These are phyloP conservation scores for Trichopoda pennipes DNA, from an alignment of 2,888 invertebrate species.

Conservation along the genomic window DNA sequence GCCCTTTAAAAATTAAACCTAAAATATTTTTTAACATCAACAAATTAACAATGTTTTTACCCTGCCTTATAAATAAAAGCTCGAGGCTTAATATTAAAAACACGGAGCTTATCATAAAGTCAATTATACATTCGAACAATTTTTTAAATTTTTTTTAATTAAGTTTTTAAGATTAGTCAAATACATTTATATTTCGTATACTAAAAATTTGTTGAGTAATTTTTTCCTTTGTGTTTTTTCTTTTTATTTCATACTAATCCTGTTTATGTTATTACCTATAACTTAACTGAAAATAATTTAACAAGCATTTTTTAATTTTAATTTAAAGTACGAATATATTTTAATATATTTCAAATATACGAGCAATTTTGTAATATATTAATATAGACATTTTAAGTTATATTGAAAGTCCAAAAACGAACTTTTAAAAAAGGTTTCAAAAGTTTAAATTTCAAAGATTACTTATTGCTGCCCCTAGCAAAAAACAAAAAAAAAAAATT, in stretches of 20 bases:
- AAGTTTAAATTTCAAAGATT: constrained; percentile 20
- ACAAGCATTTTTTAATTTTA: constrained; percentile 2
- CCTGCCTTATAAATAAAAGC: no score
- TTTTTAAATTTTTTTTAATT: neutral
- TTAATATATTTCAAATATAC: constrained; percentile 1
- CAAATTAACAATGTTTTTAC: no score
- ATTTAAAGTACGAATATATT: constrained; percentile 2
- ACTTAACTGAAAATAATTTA: neutral
- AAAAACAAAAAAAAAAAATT: no score
- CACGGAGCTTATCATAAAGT: no score
- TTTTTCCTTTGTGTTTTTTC: neutral
- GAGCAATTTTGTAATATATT: neutral
- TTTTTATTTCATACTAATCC: constrained; percentile 9
- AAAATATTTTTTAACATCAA: no score
- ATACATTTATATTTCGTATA: no score
- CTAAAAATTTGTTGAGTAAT: no score
- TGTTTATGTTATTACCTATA: neutral
- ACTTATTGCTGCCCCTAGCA: constrained; percentile 39
- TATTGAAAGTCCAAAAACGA: constrained; percentile 26
- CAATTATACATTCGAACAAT: neutral
- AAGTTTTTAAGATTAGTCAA: no score
- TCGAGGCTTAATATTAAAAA: no score
- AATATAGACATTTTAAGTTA: constrained; percentile 22
- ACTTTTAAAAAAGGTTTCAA: constrained; percentile 4
- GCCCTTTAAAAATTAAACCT: no score